Base-by-base conservation (phyloP, 2,113 vertebrate genomes). In the Pungitius pungitius region DNA sequence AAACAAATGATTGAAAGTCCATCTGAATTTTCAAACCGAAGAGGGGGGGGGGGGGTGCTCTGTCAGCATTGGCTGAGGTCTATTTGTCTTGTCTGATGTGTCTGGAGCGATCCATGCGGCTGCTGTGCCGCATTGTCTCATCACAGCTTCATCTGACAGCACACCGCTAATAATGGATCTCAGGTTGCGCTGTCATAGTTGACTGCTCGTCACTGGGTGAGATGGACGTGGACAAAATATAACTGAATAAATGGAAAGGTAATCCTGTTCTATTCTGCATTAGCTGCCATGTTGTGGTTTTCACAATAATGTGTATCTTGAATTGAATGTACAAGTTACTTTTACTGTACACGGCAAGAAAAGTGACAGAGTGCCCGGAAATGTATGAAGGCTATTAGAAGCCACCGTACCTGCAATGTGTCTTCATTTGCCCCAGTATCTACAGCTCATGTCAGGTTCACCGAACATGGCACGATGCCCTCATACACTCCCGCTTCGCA, bases 31-130 rank as follows among this genome's bases (percentile, higher is more conserved):
- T 83, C 81, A 78, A 73, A 62, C 78, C 73, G 33, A 60, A 72
- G n/a, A 6, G 33, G 1, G 33, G 6, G 33, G 33, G 6, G 33
- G 5, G 33, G 33, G 1, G 42, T 76, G 83, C 90, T 89, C 86
- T 69, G 85, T 89, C 88, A 89, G 87, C 82, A 87, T 80, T 83
- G 90, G 84, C 77, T 37, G 35, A 71, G 85, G 74, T 90, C 90
- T 89, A 88, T 91, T 93, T 90, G 86, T 93, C 88, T 89, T 90
- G 86, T 90, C 88, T 87, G 88, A 89, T 89, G 75, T 87, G 84
- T 87, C 86, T 84, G 75, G 75, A 51, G 78, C 73, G 80, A 81
- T 86, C 83, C 65, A 24, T 68, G 75, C 11, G 18, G 68, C 79
- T 61, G 77, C 81, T 78, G 80, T 65, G 77, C 77, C 58, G 33